Conservation (phyloP, 2,113 vertebrate species). For the Canis aureus region DNA sequence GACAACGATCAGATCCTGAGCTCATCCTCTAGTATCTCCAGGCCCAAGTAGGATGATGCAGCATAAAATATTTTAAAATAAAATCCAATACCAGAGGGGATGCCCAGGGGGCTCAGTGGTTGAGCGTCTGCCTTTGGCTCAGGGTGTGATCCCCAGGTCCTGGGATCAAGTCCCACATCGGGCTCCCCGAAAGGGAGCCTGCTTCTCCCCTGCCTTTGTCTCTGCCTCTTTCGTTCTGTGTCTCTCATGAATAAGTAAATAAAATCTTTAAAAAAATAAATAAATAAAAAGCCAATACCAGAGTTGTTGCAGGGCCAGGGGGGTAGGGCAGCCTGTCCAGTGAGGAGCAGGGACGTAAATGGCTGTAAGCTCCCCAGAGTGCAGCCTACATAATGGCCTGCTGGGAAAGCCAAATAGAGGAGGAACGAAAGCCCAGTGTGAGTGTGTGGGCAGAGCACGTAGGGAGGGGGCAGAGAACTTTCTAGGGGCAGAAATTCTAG, state of each 20-base stretch:
- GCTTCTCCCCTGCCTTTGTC: no score
- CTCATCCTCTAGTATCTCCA: background rate
- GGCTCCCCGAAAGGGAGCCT: no score
- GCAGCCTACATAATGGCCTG: background rate
- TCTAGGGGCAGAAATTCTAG: background rate
- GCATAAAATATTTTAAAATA: background rate
- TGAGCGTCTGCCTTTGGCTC: no score
- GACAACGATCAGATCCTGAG: background rate
- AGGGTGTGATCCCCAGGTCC: no score
- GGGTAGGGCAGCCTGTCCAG: rapidly evolving
- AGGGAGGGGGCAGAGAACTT: background rate
- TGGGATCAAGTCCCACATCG: no score
- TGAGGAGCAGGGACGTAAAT: background rate
- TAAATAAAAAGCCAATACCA: background rate
- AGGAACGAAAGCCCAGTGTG: background rate
- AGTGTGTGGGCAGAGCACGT: no score
- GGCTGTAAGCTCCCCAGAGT: background rate
- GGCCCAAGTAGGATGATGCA: background rate
- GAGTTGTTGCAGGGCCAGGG: no score
- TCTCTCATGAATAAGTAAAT: no score
- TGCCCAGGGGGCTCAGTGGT: no score
- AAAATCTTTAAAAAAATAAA: no score
- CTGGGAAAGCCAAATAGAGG: background rate
- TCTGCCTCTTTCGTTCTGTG: no score
- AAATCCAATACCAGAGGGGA: background rate